phyloP scores from a whole-genome alignment of 2,888 invertebrate genomes.

The Caenorhabditis macrosperma region DNA sequence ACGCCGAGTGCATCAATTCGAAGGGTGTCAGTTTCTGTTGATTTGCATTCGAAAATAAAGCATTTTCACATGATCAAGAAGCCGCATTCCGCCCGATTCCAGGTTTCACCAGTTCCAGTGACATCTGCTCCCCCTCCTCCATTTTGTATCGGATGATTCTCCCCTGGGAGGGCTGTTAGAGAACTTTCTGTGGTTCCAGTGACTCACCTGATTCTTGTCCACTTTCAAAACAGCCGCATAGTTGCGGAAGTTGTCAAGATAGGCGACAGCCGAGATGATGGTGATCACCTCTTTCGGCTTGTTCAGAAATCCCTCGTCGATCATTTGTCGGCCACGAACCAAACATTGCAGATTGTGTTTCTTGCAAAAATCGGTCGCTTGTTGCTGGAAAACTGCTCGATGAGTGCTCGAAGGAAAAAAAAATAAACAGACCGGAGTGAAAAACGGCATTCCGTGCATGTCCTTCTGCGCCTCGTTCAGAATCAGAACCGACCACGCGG shows the following conservation, averaged over 20 bases:
- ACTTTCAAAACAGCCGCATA: conserved; percentile 61
- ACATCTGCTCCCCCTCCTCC: conserved; percentile 65
- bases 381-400: conserved; percentile 48
- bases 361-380: conserved; percentile 62
- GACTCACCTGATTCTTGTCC: conserved; percentile 44
- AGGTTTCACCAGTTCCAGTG: conserved; percentile 67
- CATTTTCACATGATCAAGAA: conserved; percentile 26
- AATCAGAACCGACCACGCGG: conserved; percentile 56
- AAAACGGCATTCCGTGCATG: conserved; percentile 56
- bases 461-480: conserved; percentile 37
- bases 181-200: background rate
- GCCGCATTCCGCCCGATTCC: conserved; percentile 67
- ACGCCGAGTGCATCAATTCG: background rate
- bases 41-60: background rate
- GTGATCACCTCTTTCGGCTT: conserved; percentile 68
- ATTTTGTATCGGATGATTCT: conserved; percentile 56
- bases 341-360: conserved; percentile 59
- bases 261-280: conserved; percentile 66
- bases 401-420: background rate
- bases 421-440: conserved; percentile 31
- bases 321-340: conserved; percentile 70
- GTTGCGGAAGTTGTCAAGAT: conserved; percentile 70
- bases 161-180: conserved; percentile 1
- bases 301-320: conserved; percentile 67
- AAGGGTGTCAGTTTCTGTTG: background rate